Conservation (phyloP, 2,113 vertebrate genomes). For the Eurypyga helias region DNA sequence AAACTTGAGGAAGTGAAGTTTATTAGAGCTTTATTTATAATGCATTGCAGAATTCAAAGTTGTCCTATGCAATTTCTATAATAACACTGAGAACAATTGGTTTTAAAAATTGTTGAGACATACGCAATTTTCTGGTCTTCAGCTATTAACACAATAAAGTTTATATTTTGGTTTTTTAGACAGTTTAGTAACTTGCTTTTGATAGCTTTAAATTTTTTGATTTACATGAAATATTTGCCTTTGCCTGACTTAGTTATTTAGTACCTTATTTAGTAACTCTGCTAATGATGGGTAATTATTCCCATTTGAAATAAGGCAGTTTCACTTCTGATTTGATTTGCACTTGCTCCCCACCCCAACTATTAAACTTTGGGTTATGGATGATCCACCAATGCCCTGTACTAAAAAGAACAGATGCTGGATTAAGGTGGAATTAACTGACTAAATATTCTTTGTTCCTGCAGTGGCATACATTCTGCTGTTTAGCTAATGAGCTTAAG, state of each 20-base stretch:
- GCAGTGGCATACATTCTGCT: not conserved
- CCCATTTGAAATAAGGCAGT: not conserved
- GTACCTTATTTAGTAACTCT: not conserved
- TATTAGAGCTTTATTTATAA: not conserved
- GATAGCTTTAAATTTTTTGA: not conserved
- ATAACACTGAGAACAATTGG: not conserved
- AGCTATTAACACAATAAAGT: not conserved
- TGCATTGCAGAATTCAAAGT: not conserved
- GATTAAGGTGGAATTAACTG: not conserved
- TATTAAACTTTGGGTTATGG: not conserved
- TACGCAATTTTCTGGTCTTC: not conserved
- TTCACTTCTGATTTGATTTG: not conserved
- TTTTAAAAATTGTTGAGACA: not conserved
- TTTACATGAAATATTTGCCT: not conserved
- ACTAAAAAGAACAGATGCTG: not conserved
- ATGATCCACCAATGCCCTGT: not conserved
- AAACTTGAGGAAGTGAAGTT: not conserved
- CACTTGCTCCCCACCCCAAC: rapidly evolving
- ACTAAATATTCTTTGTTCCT: not conserved
- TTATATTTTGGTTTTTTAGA: not conserved
- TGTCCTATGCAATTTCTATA: not conserved
- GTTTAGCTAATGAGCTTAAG: not conserved
- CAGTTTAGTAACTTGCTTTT: not conserved
- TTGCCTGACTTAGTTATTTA: not conserved
- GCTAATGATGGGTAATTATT: not conserved